Evolutionary conservation across 2,888 invertebrate species (phyloP), one percentile per base, ranked within the genome.

Genomic region (Mythimna impura): DNA sequence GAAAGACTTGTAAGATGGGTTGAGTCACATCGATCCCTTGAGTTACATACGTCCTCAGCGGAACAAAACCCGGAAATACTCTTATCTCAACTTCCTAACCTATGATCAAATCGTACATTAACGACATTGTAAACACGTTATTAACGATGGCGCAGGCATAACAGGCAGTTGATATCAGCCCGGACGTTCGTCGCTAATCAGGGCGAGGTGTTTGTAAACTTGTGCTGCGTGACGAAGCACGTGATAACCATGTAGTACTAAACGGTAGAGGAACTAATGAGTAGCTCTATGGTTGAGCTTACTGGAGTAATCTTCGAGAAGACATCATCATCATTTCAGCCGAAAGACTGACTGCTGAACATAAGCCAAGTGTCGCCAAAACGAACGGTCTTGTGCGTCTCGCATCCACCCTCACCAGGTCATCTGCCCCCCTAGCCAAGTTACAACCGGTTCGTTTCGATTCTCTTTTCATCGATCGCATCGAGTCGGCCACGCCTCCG

Each of bases 181-280:
- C 88, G 91, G 90, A 85, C 76, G 87, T 79, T 78, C 58, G 54
- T n/a, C 12, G 12, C 71, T 78, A 81, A 87, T 84, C 86, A 77
- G 68, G 8, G 36, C 68, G 34, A 20, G 9, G 68, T 88, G 87
- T 92, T 92, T 89, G 87, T 91, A 92, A 92, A 92, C 89, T 73
- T 66, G 2, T 74, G 25, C 30, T 70, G 83, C 83, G 88, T 87
- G 89, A 79, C 72, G 62, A 4, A 36, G 72, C 91, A 91, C 91
- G 91, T 91, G 92, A 90, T 40, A 55, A 36, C 47, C 52, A 30
- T 67, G 70, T 63, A 43, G 30, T 36, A 47, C 50, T 14, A 8
- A 50, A n/a, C 3, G 50, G 9, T 52, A n/a, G n/a, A n/a, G 50
- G 3, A 3, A 20, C 50, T 17, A 14, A 17, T 50, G 7, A 50